Conservation (phyloP, 2,888 invertebrate genomes). For the Alsophila aescularia region DNA sequence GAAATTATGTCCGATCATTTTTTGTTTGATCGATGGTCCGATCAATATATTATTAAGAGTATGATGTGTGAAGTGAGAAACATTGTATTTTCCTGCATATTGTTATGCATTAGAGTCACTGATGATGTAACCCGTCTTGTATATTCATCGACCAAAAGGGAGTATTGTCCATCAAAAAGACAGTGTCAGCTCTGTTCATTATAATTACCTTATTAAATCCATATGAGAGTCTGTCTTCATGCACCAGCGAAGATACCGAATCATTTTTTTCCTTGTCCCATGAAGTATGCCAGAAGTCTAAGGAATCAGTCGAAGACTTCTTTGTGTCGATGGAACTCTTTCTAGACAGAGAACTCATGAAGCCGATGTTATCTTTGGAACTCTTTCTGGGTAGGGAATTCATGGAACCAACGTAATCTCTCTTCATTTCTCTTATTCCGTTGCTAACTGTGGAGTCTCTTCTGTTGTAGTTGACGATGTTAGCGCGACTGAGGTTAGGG, state of each 20-base stretch:
- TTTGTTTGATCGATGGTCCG: too few relatives aligned
- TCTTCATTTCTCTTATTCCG: conserved; percentile 77
- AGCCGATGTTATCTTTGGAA: conserved; percentile 50
- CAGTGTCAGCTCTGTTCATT: conserved; percentile 39
- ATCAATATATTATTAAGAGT: background rate
- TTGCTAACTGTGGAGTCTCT: conserved; percentile 71
- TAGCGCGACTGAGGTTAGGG: conserved; percentile 69
- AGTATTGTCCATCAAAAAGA: conserved; percentile 30
- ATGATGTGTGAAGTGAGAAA: background rate
- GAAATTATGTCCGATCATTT: too few relatives aligned
- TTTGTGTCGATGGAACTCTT: conserved; percentile 81
- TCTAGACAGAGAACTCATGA: conserved; percentile 72
- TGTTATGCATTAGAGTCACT: conserved; percentile 1
- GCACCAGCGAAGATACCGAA: conserved; percentile 84
- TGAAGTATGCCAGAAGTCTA: conserved; percentile 88
- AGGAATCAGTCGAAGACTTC: conserved; percentile 87
- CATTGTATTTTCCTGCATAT: conserved; percentile 4
- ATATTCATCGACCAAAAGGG: conserved; percentile 26
- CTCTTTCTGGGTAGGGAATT: conserved; percentile 76
- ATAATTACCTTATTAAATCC: conserved; percentile 74
- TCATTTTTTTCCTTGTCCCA: conserved; percentile 88
- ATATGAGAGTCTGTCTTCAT: conserved; percentile 80
- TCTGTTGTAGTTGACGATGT: conserved; percentile 72
- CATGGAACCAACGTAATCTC: conserved; percentile 68
- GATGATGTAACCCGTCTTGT: conserved; percentile 17